These are phyloP conservation scores for Pyxicephalus adspersus DNA, from an alignment of 2,113 vertebrate genomes.

Conservation along the genomic window DNA sequence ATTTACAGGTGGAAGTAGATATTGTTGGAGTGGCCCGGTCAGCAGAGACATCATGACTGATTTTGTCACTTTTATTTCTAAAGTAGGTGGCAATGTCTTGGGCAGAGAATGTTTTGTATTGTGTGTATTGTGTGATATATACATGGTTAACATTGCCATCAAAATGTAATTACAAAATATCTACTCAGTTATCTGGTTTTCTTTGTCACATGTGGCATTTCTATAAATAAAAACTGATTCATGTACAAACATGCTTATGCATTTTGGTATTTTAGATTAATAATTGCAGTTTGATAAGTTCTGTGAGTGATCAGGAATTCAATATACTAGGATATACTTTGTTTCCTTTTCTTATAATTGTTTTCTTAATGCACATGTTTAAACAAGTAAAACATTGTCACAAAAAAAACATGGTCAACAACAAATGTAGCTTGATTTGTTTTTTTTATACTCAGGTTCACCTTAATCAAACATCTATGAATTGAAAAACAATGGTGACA, in stretches of 20 bases:
- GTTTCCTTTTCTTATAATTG: slow-evolving; percentile 2
- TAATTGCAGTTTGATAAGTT: background rate
- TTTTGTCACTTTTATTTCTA: no score
- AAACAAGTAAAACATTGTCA: background rate
- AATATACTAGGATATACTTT: background rate
- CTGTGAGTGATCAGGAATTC: background rate
- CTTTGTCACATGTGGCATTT: background rate
- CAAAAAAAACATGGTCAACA: background rate
- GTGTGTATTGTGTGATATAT: no score
- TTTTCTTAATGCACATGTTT: background rate
- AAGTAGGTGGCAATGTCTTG: no score
- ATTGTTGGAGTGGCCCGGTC: no score
- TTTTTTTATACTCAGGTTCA: no score
- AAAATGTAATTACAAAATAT: background rate
- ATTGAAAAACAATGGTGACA: no score
- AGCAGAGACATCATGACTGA: no score
- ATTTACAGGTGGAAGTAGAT: no score
- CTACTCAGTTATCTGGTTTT: background rate
- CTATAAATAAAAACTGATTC: background rate
- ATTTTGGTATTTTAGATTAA: background rate
- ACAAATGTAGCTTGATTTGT: no score
- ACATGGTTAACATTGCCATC: background rate
- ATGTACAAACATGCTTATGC: slow-evolving; percentile 13
- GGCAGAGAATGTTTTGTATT: no score
- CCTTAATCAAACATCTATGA: no score